Evolutionary conservation across 2,888 invertebrate genomes (phyloP), one percentile per base, ranked within the genome.

Genomic region (Anodontia alba): DNA sequence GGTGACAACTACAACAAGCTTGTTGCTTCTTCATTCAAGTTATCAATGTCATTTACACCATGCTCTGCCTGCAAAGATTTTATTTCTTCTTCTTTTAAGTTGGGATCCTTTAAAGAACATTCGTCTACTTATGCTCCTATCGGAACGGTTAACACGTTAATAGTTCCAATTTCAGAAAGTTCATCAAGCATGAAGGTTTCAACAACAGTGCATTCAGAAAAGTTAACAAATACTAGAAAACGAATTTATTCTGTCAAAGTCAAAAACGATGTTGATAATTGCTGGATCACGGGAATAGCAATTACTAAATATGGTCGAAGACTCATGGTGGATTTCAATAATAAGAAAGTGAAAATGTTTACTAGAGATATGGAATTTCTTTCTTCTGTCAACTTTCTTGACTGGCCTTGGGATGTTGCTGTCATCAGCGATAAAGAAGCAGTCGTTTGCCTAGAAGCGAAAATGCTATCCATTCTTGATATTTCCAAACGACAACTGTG

Each of bases 301-400:
- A n/a, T n/a, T n/a, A n/a, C n/a, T n/a, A n/a, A n/a, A n/a, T 10
- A 33, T 17, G 33, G 62, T 33, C 5, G 33, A 20, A 8, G 33
- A 31, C 62, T 62, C 1, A 62, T 62, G 62, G 62, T 33, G 7
- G 62, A 62, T 29, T 62, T 31, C 10, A 62, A 62, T 10, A 62
- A 62, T 62, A 62, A 62, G 12, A 62, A 33, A 33, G 62, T 62
- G 20, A 62, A 62, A 62, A 8, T 62, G 62, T 62, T 62, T 62
- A 33, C 62, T 1, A 31, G 33, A 5, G 33, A 62, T 17, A 62
- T 62, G 62, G 29, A 20, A 3, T 33, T 31, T 20, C n/a, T 62
- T 8, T 62, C 62, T 17, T 31, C 31, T 10, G n/a, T 62, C 17
- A 2, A 26, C 7, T 15, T 62, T 3, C 23, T 33, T 33, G 62